Evolutionary conservation across 2,797 vertebrate genomes (phyloP).

Genomic region (Euthynnus affinis): DNA sequence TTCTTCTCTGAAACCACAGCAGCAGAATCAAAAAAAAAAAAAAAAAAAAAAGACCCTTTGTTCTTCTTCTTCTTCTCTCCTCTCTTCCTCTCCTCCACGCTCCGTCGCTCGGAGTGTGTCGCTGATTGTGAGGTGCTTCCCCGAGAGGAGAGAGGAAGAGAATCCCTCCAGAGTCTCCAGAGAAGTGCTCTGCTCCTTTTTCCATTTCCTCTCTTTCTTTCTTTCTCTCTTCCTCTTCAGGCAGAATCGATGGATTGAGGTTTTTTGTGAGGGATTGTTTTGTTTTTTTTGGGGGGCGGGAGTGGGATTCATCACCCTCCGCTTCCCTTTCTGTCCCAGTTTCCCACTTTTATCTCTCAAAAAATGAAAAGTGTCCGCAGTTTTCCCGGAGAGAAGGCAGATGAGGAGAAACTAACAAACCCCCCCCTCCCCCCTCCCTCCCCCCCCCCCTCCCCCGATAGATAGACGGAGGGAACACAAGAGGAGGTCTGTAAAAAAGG

Average conservation of each 20-base stretch:
- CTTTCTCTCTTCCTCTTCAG: constrained; percentile 17
- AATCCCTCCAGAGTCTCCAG: constrained; percentile 27
- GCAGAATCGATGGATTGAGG: constrained; percentile 21
- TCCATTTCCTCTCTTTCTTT: no score
- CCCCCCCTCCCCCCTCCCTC: no score
- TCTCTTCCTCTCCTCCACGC: constrained; percentile 46
- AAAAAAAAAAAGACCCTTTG: no score
- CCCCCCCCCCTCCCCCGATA: no score
- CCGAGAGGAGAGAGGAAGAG: constrained; percentile 27
- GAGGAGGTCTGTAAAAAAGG: constrained; percentile 23
- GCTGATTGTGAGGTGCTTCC: constrained; percentile 74
- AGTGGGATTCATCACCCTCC: constrained; percentile 1
- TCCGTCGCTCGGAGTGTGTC: constrained; percentile 32
- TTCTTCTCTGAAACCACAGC: constrained; percentile 38
- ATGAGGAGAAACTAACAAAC: constrained; percentile 18
- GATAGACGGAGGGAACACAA: constrained; percentile 33
- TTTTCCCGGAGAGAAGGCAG: constrained; percentile 27
- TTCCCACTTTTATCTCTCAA: constrained; percentile 20
- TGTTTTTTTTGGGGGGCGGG: background rate
- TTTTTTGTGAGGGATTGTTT: constrained; percentile 36
- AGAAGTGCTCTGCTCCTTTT: constrained; percentile 17
- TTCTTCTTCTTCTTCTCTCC: constrained; percentile 27
- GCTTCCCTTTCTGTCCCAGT: constrained; percentile 8
- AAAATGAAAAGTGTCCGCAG: constrained; percentile 8
- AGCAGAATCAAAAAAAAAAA: constrained; percentile 33